Evolutionary conservation across 2,113 vertebrate species (phyloP).

Genomic region (Himantopus leucocephalus): DNA sequence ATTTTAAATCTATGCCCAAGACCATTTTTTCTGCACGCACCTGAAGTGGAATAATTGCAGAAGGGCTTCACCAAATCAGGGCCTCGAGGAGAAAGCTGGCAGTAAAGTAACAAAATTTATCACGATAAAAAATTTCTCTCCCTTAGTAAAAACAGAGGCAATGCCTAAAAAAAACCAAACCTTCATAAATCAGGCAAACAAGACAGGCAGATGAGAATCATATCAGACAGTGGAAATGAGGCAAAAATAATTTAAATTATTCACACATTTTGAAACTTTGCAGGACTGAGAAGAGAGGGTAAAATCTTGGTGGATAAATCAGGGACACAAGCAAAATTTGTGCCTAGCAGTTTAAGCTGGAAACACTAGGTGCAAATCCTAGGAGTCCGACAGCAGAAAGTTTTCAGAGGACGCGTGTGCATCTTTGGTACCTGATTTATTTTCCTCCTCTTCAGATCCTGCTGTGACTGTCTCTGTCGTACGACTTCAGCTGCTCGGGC

Average conservation of each 20-base stretch:
- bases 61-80: background rate
- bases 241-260: slow-evolving; percentile 41
- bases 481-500: rapidly evolving
- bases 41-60: background rate
- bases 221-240: slow-evolving; percentile 6
- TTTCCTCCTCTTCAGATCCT: background rate
- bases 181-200: slow-evolving; percentile 37
- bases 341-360: background rate
- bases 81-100: background rate
- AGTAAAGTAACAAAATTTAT: slow-evolving; percentile 7
- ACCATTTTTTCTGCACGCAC: background rate
- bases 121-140: background rate
- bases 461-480: background rate
- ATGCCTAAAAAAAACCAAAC: background rate
- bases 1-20: background rate
- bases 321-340: background rate
- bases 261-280: background rate
- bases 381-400: background rate
- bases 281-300: background rate
- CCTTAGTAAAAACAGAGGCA: background rate
- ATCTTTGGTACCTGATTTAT: background rate
- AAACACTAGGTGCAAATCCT: background rate
- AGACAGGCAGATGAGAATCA: slow-evolving; percentile 19
- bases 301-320: background rate
- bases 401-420: background rate